Evolutionary conservation across 2,113 vertebrate species (phyloP).

Genomic region (Sarotherodon lohbergeri): DNA sequence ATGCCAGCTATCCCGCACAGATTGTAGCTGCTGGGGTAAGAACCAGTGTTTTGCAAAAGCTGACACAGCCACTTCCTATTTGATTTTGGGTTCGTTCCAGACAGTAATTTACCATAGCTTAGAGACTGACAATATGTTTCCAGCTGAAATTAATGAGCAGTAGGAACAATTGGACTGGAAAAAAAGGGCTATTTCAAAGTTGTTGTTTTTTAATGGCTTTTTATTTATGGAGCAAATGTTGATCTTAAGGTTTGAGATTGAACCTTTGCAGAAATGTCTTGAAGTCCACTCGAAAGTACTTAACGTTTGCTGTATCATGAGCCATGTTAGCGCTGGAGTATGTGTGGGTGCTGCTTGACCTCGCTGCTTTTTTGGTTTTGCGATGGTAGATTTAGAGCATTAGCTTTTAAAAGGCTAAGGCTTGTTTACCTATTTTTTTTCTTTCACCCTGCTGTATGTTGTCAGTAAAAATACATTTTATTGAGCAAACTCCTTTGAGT

Average conservation of each 20-base stretch:
- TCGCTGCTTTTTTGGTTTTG: not conserved
- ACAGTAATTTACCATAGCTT: constrained; percentile 20
- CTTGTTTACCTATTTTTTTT: not conserved
- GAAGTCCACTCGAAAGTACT: not conserved
- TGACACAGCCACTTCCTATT: constrained; percentile 16
- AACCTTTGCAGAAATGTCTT: not conserved
- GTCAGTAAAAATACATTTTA: not conserved
- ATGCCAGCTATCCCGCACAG: not conserved
- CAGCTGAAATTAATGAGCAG: constrained; percentile 31
- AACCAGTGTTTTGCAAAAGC: not conserved
- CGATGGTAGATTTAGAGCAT: not conserved
- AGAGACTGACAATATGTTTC: constrained; percentile 18
- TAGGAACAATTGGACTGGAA: constrained; percentile 7
- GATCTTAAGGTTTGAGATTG: not conserved
- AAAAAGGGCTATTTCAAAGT: not conserved
- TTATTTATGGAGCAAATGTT: not conserved
- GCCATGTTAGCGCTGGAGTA: not conserved
- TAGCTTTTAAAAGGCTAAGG: not conserved
- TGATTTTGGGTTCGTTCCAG: constrained; percentile 23
- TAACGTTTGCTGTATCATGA: not conserved
- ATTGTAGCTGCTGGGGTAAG: not conserved
- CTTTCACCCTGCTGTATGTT: not conserved
- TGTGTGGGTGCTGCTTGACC: not conserved
- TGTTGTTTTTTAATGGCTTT: not conserved
- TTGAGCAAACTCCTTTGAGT: not conserved